These are phyloP conservation scores for Hydrotaea cyrtoneurina DNA, from an alignment of 2,888 invertebrate species.

Conservation along the genomic window DNA sequence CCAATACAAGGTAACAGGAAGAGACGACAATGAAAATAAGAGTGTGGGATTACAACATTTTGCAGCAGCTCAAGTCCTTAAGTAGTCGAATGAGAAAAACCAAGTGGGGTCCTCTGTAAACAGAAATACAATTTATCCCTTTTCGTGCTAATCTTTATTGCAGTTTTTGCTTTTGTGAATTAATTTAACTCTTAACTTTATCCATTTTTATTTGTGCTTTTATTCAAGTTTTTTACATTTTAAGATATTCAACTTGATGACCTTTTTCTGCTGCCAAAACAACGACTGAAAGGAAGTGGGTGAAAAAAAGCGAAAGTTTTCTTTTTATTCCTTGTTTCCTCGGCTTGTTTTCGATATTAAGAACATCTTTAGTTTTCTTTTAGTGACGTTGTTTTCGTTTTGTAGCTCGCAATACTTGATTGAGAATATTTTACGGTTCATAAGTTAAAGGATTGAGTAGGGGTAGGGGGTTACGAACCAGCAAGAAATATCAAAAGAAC, in stretches of 20 bases:
- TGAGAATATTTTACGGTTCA: slow-evolving; percentile 46
- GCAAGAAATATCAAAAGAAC: neutral
- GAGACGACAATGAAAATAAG: neutral
- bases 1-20: neutral
- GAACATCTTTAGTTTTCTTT: neutral
- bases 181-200: slow-evolving; percentile 35
- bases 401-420: neutral
- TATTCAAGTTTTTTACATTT: slow-evolving; percentile 10
- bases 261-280: slow-evolving; percentile 9
- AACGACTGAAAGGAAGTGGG: neutral
- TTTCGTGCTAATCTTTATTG: slow-evolving; percentile 42
- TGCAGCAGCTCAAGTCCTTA: neutral
- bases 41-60: slow-evolving; percentile 18
- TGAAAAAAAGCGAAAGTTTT: neutral
- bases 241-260: neutral
- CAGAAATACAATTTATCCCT: slow-evolving; percentile 31
- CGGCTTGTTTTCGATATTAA: slow-evolving; percentile 1
- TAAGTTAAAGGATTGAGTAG: slow-evolving; percentile 23
- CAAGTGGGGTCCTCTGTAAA: neutral
- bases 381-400: neutral
- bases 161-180: slow-evolving; percentile 39
- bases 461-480: too few species aligned
- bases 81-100: neutral
- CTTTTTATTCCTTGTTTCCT: neutral
- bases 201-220: slow-evolving; percentile 18